phyloP scores from a whole-genome alignment of 2,888 invertebrate genomes.

The Sarcophaga rosellei region DNA sequence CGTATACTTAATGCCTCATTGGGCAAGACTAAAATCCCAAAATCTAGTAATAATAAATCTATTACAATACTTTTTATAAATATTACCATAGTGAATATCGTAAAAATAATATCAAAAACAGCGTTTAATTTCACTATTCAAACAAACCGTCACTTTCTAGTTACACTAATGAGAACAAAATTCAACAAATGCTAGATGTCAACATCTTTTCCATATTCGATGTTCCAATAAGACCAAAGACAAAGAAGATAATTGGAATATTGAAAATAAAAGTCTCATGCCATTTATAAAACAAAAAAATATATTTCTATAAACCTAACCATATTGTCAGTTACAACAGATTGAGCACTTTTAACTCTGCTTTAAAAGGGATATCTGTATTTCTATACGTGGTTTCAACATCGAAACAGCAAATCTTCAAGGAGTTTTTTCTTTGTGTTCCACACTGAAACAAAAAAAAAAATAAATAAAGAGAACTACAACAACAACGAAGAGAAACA shows the following conservation, averaged over 20 bases:
- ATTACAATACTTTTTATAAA: too few relatives aligned
- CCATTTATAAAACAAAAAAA: background rate
- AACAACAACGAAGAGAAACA: background rate
- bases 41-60: too few relatives aligned
- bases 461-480: background rate
- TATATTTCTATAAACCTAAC: background rate
- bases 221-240: background rate
- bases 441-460: background rate
- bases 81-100: too few relatives aligned
- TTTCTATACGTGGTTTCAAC: background rate
- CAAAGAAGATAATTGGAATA: background rate
- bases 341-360: background rate
- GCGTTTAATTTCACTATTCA: background rate
- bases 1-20: too few relatives aligned
- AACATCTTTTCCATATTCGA: background rate
- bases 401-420: constrained; percentile 17
- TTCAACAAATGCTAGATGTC: constrained; percentile 6
- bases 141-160: too few relatives aligned
- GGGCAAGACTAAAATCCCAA: too few relatives aligned
- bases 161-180: constrained; percentile 60
- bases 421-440: constrained; percentile 26
- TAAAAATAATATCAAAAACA: background rate
- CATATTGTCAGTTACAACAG: too few relatives aligned
- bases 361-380: constrained; percentile 38
- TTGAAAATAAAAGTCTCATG: background rate